Percentiles rank a stretch among this genome's conserved stretches.
Evolutionary conservation across 2,113 vertebrate genomes (phyloP).

Genomic region (Aythya baeri): DNA sequence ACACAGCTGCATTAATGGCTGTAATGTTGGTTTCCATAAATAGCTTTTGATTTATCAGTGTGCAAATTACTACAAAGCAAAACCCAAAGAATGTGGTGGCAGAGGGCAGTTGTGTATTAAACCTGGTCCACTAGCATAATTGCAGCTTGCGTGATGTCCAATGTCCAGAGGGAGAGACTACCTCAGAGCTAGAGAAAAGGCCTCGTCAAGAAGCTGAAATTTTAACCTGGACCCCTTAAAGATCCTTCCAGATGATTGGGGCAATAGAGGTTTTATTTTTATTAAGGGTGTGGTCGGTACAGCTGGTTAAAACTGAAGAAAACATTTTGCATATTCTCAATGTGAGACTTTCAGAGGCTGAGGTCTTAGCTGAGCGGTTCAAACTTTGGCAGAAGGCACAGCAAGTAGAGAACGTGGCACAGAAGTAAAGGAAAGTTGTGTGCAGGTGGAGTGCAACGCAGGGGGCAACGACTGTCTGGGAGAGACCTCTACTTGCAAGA

Average conservation of each 20-base stretch:
- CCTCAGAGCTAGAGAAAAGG: background rate
- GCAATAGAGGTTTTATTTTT: background rate
- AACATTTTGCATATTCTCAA: accelerated
- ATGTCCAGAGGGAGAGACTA: background rate
- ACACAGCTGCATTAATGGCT: background rate
- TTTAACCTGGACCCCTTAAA: background rate
- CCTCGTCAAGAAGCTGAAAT: background rate
- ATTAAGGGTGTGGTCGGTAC: background rate
- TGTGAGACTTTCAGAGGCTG: background rate
- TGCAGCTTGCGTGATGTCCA: background rate
- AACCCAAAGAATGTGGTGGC: background rate
- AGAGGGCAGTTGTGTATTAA: background rate
- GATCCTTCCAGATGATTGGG: background rate
- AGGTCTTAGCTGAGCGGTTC: background rate
- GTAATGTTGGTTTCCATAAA: background rate
- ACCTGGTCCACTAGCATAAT: background rate
- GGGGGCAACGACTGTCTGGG: background rate
- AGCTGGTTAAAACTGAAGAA: background rate
- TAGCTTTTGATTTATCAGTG: background rate
- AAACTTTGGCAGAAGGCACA: background rate
- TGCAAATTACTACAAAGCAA: background rate
- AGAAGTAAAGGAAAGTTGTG: background rate
- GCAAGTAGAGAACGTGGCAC: background rate
- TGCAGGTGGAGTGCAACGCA: background rate
- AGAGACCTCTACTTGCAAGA: background rate